These are phyloP conservation scores for Pelobates fuscus DNA, from an alignment of 2,113 vertebrate genomes.

Conservation along the genomic window DNA sequence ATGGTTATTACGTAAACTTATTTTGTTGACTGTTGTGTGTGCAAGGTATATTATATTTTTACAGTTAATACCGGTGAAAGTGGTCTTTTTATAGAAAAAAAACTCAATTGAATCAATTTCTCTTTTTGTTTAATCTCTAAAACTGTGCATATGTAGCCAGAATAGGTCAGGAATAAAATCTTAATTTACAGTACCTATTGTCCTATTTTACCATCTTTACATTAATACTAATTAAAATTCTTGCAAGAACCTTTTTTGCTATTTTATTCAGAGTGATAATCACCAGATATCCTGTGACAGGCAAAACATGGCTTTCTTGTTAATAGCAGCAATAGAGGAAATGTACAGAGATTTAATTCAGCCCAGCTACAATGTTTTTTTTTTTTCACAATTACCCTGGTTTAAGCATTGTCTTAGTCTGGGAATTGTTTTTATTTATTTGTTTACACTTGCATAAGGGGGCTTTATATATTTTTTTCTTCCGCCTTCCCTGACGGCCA, in stretches of 20 bases:
- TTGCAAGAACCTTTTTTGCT: background rate
- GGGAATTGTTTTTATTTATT: conserved; percentile 47
- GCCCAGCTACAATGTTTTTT: background rate
- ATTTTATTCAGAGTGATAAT: background rate
- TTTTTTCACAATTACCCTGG: conserved; percentile 20
- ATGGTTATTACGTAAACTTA: too few species aligned
- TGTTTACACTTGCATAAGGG: conserved; percentile 61
- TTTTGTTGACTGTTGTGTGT: too few species aligned
- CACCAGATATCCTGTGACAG: background rate
- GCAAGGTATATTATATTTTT: too few species aligned
- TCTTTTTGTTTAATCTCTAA: too few species aligned
- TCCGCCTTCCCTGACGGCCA: conserved; percentile 74
- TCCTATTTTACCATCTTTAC: background rate
- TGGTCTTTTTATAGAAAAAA: too few species aligned
- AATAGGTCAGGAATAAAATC: too few species aligned
- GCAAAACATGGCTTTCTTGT: background rate
- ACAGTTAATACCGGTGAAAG: too few species aligned
- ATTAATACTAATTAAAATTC: conserved; percentile 1
- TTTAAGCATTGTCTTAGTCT: conserved; percentile 21
- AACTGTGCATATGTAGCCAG: too few species aligned
- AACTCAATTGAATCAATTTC: too few species aligned
- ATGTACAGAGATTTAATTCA: background rate
- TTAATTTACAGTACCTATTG: background rate
- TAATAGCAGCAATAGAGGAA: background rate
- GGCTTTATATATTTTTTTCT: conserved; percentile 67